Evolutionary conservation across 2,113 vertebrate genomes (phyloP).

Genomic region (Thryonomys swinderianus): DNA sequence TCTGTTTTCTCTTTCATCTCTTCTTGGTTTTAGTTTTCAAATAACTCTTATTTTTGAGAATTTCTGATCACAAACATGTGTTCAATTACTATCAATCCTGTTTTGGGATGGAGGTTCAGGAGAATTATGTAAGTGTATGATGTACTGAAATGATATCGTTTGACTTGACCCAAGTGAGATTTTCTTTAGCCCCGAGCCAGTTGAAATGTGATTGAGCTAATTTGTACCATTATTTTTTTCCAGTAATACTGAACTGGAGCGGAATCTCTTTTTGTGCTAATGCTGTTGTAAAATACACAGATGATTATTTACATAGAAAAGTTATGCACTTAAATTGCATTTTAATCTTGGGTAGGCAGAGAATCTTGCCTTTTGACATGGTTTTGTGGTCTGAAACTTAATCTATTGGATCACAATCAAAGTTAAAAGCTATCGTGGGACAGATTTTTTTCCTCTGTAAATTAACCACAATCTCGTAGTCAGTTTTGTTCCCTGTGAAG

Average conservation of each 20-base stretch:
- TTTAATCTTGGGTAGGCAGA: constrained; percentile 44
- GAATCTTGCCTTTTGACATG: constrained; percentile 23
- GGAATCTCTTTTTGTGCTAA: constrained; percentile 27
- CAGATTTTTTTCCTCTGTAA: not conserved
- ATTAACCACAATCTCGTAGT: not conserved
- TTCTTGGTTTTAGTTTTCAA: constrained; percentile 59
- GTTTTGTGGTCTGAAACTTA: constrained; percentile 53
- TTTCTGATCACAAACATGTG: constrained; percentile 25
- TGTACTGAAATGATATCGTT: constrained; percentile 48
- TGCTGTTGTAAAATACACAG: constrained; percentile 1
- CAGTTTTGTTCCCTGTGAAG: not conserved
- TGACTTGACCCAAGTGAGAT: constrained; percentile 30
- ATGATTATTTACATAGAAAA: constrained; percentile 42
- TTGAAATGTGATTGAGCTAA: constrained; percentile 31
- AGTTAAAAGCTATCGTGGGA: not conserved
- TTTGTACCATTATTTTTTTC: constrained; percentile 7
- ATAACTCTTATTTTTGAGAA: not conserved
- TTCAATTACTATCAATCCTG: not conserved
- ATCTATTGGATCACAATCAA: constrained; percentile 20
- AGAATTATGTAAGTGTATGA: constrained; percentile 35
- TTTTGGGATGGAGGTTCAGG: not conserved
- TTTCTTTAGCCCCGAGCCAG: constrained; percentile 41
- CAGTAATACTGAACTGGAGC: constrained; percentile 40
- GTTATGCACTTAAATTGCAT: not conserved
- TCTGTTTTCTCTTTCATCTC: not conserved